Percentiles rank a stretch among this genome's conserved stretches.
These are phyloP conservation scores for Linepithema humile DNA, from an alignment of 1,140 invertebrate species.

Conservation along the genomic window DNA sequence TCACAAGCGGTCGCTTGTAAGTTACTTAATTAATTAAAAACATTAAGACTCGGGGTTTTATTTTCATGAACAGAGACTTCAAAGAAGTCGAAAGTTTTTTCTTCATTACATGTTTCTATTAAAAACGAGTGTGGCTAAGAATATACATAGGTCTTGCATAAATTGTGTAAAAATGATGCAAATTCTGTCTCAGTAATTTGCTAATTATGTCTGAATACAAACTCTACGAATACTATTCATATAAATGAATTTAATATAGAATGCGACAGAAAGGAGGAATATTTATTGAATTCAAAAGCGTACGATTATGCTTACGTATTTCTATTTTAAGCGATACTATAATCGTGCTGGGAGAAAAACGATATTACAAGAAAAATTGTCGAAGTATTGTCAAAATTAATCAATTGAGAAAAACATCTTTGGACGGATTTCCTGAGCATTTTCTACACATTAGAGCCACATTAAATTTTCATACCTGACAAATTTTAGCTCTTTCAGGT, in stretches of 20 bases:
- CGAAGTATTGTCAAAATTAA: slow-evolving; percentile 51
- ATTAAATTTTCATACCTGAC: slow-evolving; percentile 43
- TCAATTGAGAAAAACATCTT: slow-evolving; percentile 12
- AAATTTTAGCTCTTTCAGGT: slow-evolving; percentile 15
- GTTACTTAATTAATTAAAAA: neutral
- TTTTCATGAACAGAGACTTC: neutral
- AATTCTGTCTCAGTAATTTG: neutral
- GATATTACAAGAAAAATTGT: neutral
- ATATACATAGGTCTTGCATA: neutral
- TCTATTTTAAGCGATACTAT: neutral
- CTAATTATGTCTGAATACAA: neutral
- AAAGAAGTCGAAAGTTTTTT: neutral
- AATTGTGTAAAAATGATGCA: neutral
- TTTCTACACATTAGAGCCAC: neutral
- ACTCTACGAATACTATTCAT: too few species aligned
- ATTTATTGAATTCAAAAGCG: neutral
- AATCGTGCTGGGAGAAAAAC: neutral
- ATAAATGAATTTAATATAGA: too few species aligned
- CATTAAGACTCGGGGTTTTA: neutral
- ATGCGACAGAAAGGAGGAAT: neutral
- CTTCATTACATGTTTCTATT: neutral
- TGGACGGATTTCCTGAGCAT: slow-evolving; percentile 27
- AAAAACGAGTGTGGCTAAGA: neutral
- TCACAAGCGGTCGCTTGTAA: neutral
- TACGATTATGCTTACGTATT: neutral